Evolutionary conservation across 1,140 invertebrate genomes (phyloP).

Genomic region (Ridgeia piscesae): DNA sequence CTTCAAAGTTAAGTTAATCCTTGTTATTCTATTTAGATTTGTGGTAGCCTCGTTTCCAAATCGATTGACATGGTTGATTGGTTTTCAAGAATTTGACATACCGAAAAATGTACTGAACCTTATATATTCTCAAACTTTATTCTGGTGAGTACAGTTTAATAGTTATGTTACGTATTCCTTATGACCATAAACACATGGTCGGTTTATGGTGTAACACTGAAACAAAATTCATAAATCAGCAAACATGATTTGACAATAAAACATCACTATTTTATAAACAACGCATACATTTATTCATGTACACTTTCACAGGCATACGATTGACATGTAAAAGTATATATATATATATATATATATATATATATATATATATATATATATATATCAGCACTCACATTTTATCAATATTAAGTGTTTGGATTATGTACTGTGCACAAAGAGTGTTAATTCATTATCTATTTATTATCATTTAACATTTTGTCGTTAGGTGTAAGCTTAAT

Average conservation of each 20-base stretch:
- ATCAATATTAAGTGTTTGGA: too few relatives aligned
- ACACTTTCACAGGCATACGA: too few relatives aligned
- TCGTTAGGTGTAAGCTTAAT: too few relatives aligned
- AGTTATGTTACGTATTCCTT: neutral
- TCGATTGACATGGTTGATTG: neutral
- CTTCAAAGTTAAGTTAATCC: neutral
- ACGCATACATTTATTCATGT: too few relatives aligned
- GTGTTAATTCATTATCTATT: too few relatives aligned
- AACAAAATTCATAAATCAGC: neutral
- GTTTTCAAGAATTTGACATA: constrained; percentile 22
- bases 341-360: too few relatives aligned
- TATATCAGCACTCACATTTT: too few relatives aligned
- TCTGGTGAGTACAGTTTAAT: constrained; percentile 11
- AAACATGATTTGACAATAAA: neutral
- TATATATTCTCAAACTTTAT: constrained; percentile 1
- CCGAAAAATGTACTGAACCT: constrained; percentile 21
- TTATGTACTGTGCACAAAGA: too few relatives aligned
- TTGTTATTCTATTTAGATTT: constrained; percentile 7
- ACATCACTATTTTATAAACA: too few relatives aligned
- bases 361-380: too few relatives aligned
- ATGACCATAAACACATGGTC: neutral
- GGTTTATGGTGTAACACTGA: neutral
- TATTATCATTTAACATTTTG: too few relatives aligned
- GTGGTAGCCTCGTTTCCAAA: neutral
- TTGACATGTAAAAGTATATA: too few relatives aligned